Evolutionary conservation across 2,113 vertebrate species (phyloP), one percentile per base, ranked within the genome.

Genomic region (Ciconia maguari): DNA sequence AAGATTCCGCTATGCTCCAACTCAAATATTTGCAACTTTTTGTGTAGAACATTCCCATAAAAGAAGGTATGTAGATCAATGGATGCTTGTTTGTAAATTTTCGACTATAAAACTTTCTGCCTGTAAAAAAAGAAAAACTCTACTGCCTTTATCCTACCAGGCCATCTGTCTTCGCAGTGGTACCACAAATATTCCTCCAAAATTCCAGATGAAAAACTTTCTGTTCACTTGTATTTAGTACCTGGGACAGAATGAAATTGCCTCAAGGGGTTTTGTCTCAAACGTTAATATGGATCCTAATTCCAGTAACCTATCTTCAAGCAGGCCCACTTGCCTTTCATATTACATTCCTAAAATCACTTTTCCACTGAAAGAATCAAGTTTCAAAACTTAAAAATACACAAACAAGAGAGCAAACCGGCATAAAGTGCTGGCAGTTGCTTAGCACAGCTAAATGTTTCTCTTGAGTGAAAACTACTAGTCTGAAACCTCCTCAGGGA

Each of bases 401-500:
- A 93, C 78, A 83, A 78, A 87, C 41, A 77, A 95, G 72, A 54
- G 46, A 75, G 85, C 78, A 72, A 54, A 27, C 22, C 52, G 74
- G 87, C 22, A 34, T n/a, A 60, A 92, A 87, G 71, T 10, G 89
- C 84, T 94, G 51, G 75, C 29, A 64, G 89, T 52, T 91, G 88
- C 62, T 76, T 5, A n/a, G 72, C 66, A 52, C 11, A 46, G 77
- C 57, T 42, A 16, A 93, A 83, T 49, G 93, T 90, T 82, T 90
- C 97, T 96, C 93, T 76, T 38, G 74, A 90, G 96, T 46, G 77
- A 75, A 90, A 97, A 93, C 96, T 94, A 78, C 89, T 16, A 92
- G 87, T 87, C 91, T 94, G 96, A 97, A 97, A 96, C 94, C 97
- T 98, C 97, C 97, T 91, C 58, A 70, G 95, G 97, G 97, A 95